Percentiles rank a stretch among this genome's conserved stretches.
These are phyloP conservation scores for Gambusia yucatana DNA, from an alignment of 2,797 vertebrate species.

Conservation along the genomic window DNA sequence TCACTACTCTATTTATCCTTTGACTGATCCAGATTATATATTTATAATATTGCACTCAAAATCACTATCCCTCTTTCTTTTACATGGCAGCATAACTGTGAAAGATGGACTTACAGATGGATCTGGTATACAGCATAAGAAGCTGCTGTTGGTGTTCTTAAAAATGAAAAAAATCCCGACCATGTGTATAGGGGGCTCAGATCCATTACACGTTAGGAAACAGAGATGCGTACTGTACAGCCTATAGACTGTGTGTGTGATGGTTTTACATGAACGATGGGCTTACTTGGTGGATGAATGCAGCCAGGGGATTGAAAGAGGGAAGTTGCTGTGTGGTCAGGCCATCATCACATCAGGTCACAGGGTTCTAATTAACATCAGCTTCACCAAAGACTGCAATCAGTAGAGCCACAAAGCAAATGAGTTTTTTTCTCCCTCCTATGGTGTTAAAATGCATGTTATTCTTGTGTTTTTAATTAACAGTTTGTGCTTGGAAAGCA, in stretches of 20 bases:
- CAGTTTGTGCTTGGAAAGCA: conserved; percentile 79
- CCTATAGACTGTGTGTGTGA: conserved; percentile 33
- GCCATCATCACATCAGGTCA: conserved; percentile 74
- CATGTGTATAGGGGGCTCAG: conserved; percentile 26
- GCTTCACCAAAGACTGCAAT: conserved; percentile 72
- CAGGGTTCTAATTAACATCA: conserved; percentile 78
- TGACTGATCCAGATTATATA: conserved; percentile 14
- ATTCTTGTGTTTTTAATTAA: conserved; percentile 79
- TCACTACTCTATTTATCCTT: neutral
- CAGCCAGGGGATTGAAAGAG: conserved; percentile 25
- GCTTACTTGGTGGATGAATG: conserved; percentile 46
- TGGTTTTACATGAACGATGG: conserved; percentile 45
- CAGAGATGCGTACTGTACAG: conserved; percentile 13
- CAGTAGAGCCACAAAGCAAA: conserved; percentile 76
- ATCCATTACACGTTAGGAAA: conserved; percentile 31
- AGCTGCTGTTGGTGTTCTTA: conserved; percentile 23
- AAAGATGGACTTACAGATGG: conserved; percentile 51
- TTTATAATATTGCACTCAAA: neutral
- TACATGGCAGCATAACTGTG: neutral
- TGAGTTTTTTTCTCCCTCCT: conserved; percentile 50
- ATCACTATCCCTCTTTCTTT: neutral
- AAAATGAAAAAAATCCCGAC: conserved; percentile 6
- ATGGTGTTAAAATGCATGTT: conserved; percentile 75
- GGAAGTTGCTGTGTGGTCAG: conserved; percentile 48
- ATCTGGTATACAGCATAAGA: conserved; percentile 51